Conservation (phyloP, 2,888 invertebrate genomes). For the Phoronis australis region DNA sequence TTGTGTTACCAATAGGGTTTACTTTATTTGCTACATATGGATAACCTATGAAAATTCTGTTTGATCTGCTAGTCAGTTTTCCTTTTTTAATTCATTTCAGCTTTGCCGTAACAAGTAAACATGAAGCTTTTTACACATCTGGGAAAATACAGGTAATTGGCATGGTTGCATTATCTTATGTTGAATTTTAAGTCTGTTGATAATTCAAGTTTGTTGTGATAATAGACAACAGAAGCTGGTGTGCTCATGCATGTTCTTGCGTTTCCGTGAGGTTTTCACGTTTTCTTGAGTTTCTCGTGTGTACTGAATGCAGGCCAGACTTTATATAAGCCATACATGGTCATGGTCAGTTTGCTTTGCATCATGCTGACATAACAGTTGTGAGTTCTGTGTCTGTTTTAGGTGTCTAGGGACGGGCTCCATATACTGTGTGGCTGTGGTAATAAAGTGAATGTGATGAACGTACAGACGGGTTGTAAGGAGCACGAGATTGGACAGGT, state of each 20-base stretch:
- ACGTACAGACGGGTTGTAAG: slow-evolving; percentile 64
- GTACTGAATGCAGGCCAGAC: neutral
- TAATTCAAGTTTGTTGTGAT: neutral
- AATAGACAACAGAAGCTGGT: no score
- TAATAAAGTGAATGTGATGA: slow-evolving; percentile 67
- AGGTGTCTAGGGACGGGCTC: slow-evolving; percentile 68
- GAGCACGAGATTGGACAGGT: slow-evolving; percentile 35
- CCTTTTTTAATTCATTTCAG: no score
- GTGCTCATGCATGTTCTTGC: no score
- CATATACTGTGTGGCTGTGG: slow-evolving; percentile 72
- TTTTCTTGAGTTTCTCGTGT: neutral
- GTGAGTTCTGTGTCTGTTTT: slow-evolving; percentile 16
- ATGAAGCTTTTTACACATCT: slow-evolving; percentile 49
- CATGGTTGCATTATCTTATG: slow-evolving; percentile 1
- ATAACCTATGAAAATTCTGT: no score
- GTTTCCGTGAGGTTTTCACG: no score
- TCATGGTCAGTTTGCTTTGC: neutral
- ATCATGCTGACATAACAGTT: slow-evolving; percentile 1
- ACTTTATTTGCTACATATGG: no score
- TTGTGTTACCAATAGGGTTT: no score
- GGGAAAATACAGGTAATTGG: slow-evolving; percentile 43
- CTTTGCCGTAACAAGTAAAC: slow-evolving; percentile 37
- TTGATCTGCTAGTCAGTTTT: no score
- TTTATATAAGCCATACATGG: neutral
- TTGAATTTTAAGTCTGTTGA: neutral